Evolutionary conservation across 2,888 invertebrate species (phyloP).

Genomic region (Steromphala cineraria): DNA sequence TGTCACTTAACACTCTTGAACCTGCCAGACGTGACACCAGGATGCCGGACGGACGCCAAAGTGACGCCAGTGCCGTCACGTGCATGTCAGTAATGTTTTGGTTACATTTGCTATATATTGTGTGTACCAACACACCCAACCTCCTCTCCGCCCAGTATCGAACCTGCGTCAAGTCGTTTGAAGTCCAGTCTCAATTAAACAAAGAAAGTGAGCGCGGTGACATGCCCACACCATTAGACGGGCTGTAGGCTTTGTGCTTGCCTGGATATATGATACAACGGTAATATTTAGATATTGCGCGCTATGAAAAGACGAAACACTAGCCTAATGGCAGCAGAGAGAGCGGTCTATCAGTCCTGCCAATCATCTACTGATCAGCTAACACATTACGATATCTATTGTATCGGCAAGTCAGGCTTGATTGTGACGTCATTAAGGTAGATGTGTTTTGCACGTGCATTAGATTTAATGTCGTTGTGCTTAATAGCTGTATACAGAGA

Average conservation of each 20-base stretch:
- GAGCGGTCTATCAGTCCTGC: neutral
- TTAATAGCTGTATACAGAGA: too few relatives aligned
- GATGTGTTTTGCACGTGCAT: neutral
- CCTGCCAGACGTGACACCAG: neutral
- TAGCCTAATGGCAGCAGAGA: neutral
- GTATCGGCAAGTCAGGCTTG: neutral
- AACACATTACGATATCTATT: neutral
- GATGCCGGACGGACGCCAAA: neutral
- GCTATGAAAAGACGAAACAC: neutral
- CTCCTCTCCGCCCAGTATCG: neutral
- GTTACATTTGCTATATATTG: conserved; percentile 6
- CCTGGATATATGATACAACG: conserved; percentile 3
- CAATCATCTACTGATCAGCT: neutral
- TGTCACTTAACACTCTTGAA: too few relatives aligned
- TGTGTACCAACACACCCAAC: neutral
- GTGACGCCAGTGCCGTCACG: neutral
- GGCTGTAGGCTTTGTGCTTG: neutral
- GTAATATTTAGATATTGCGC: conserved; percentile 14
- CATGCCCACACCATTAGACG: conserved; percentile 5
- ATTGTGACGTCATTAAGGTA: neutral
- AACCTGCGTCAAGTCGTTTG: neutral
- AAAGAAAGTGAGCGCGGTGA: neutral
- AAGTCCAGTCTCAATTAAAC: conserved; percentile 15
- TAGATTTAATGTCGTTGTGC: too few relatives aligned
- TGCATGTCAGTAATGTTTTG: neutral